Conservation (phyloP, 2,113 vertebrate genomes). For the Zosterops pallidus region DNA sequence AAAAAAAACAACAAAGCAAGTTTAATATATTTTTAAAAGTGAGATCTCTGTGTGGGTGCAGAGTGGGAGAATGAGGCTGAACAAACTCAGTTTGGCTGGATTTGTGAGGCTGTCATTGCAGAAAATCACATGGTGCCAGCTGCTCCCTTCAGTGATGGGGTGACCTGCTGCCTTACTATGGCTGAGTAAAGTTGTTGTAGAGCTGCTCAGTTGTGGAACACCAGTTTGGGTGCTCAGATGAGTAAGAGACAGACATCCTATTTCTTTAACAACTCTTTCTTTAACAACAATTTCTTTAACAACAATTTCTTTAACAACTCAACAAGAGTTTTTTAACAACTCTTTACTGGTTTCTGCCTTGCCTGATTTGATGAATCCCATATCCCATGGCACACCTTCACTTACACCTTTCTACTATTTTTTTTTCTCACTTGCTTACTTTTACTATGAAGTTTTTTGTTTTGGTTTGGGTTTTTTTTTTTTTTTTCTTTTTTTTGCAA, state of each 20-base stretch:
- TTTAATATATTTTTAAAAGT: neutral
- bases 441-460: neutral
- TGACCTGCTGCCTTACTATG: neutral
- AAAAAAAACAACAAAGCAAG: neutral
- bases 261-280: neutral
- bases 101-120: neutral
- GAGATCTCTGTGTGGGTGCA: neutral
- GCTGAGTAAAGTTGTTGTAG: neutral
- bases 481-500: neutral
- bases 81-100: neutral
- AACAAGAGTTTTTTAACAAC: neutral
- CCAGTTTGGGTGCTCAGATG: neutral
- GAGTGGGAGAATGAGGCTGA: neutral
- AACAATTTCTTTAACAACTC: no score
- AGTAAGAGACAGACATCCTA: accelerated
- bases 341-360: neutral
- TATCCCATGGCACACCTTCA: neutral
- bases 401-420: neutral
- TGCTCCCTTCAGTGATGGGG: neutral
- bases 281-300: no score
- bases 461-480: no score
- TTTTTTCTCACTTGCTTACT: neutral
- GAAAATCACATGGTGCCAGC: neutral
- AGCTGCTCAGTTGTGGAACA: neutral
- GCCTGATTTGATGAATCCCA: neutral